Evolutionary conservation across 2,113 vertebrate species (phyloP).

Genomic region (Andinoacara biseriatus): DNA sequence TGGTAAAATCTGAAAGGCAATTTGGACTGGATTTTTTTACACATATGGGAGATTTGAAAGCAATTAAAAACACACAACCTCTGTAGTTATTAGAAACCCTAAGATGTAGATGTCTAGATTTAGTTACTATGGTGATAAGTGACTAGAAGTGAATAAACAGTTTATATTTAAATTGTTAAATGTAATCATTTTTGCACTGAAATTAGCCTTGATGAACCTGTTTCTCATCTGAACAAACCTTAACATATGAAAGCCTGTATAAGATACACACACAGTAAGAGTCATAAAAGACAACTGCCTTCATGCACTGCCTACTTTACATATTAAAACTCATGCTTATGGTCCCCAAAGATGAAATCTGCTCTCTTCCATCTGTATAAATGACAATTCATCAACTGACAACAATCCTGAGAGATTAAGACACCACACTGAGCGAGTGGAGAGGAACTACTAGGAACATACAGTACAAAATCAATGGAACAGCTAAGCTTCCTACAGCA

Average conservation of each 20-base stretch:
- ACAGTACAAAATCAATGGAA: constrained; percentile 58
- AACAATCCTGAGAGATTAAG: constrained; percentile 65
- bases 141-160: constrained; percentile 47
- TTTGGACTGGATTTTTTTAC: neutral
- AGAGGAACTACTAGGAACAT: constrained; percentile 53
- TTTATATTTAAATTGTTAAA: constrained; percentile 49
- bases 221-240: constrained; percentile 10
- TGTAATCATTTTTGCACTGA: neutral
- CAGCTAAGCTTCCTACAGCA: constrained; percentile 60
- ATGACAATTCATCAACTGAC: constrained; percentile 65
- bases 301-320: neutral
- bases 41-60: neutral
- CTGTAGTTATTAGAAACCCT: constrained; percentile 34
- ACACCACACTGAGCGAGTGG: constrained; percentile 48
- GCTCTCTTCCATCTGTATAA: constrained; percentile 34
- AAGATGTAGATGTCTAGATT: constrained; percentile 33
- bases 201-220: neutral
- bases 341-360: constrained; percentile 39
- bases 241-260: neutral
- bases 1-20: constrained; percentile 1
- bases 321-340: constrained; percentile 23
- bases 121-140: constrained; percentile 60
- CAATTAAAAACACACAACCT: constrained; percentile 35
- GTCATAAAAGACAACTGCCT: neutral
- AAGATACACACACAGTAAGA: neutral